Percentiles rank a stretch among this genome's conserved stretches.
These are phyloP conservation scores for Cervus canadensis DNA, from an alignment of 2,113 vertebrate species.

Conservation along the genomic window DNA sequence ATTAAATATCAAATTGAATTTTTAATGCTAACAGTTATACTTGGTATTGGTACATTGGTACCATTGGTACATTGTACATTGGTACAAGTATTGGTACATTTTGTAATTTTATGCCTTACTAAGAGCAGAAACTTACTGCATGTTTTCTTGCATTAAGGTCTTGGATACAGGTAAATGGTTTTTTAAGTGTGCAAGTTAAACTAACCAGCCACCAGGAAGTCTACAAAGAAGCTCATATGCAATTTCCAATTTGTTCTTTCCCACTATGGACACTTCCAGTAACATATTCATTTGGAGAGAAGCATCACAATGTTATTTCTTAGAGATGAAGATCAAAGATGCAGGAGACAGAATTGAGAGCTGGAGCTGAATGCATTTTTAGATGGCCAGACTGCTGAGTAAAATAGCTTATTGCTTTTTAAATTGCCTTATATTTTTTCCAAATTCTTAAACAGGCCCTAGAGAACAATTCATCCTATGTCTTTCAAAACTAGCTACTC, in stretches of 20 bases:
- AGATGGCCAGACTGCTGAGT: conserved; percentile 58
- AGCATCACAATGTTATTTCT: conserved; percentile 29
- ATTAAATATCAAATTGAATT: neutral
- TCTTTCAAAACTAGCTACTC: conserved; percentile 62
- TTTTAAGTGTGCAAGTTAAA: conserved; percentile 28
- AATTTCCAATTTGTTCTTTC: conserved; percentile 17
- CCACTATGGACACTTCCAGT: neutral
- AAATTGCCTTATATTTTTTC: conserved; percentile 69
- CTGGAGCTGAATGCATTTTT: conserved; percentile 16
- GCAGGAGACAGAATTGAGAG: conserved; percentile 36
- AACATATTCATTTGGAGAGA: conserved; percentile 34
- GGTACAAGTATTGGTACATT: neutral
- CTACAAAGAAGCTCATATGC: neutral
- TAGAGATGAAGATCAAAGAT: conserved; percentile 50
- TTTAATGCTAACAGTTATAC: neutral
- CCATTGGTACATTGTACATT: too few relatives aligned
- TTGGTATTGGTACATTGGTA: neutral
- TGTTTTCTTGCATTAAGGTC: neutral
- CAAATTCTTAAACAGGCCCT: conserved; percentile 65
- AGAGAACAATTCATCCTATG: conserved; percentile 54
- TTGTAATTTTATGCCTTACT: neutral
- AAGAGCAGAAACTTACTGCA: neutral
- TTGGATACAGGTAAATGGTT: neutral
- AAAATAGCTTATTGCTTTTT: conserved; percentile 71
- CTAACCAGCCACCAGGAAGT: neutral